These are phyloP conservation scores for Drosophila picticornis DNA, from an alignment of 2,888 invertebrate genomes.

Conservation along the genomic window DNA sequence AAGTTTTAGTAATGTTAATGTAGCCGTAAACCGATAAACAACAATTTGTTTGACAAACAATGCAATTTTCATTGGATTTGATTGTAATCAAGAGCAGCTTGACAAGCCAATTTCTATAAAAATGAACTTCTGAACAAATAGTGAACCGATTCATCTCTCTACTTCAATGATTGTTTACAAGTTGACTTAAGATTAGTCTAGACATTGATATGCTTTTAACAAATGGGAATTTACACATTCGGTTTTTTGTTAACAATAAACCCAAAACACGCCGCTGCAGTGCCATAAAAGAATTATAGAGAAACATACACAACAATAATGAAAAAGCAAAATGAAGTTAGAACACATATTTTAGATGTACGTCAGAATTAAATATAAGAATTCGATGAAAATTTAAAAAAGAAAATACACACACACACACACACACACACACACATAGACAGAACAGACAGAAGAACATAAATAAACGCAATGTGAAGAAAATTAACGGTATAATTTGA, in stretches of 20 bases:
- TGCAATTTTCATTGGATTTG: neutral
- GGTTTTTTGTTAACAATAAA: neutral
- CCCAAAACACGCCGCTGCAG: constrained; percentile 23
- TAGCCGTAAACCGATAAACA: neutral
- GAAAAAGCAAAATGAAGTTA: constrained; percentile 31
- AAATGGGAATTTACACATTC: neutral
- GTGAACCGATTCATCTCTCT: neutral
- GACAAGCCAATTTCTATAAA: neutral
- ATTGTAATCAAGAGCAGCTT: neutral
- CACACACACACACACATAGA: constrained; percentile 25
- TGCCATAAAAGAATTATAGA: constrained; percentile 21
- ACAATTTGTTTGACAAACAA: neutral
- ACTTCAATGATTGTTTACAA: neutral
- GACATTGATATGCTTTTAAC: neutral
- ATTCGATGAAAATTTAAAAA: constrained; percentile 42
- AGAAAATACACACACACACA: neutral
- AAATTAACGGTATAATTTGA: constrained; percentile 4
- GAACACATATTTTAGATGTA: constrained; percentile 77
- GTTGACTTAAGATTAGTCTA: neutral
- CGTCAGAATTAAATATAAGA: constrained; percentile 75
- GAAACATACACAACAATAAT: constrained; percentile 46
- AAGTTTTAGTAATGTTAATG: constrained; percentile 3
- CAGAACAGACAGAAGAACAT: constrained; percentile 25
- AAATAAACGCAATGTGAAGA: constrained; percentile 37
- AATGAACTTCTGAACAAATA: neutral